phyloP scores from a whole-genome alignment of 2,113 vertebrate species.

The Saimiri boliviensis region DNA sequence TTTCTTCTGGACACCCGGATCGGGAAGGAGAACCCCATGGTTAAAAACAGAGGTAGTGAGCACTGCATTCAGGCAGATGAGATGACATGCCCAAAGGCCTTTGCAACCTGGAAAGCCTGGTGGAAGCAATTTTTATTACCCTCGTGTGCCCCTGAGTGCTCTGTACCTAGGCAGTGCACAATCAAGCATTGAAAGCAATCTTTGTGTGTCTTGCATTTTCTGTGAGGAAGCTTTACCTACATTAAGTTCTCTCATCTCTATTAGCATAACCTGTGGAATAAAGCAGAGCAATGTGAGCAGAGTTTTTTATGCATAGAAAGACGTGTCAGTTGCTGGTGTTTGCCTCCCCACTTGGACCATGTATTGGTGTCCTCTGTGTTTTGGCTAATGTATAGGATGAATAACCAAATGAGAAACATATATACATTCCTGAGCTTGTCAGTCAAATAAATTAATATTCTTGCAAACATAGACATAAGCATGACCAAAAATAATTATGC shows the following conservation, averaged over 20 bases:
- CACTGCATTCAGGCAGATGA: fast-evolving
- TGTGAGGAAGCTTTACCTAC: background rate
- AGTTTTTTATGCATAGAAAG: background rate
- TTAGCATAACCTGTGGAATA: background rate
- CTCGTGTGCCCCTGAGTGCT: too few species aligned
- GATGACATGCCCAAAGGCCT: too few species aligned
- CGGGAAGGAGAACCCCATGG: too few species aligned
- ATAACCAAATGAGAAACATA: background rate
- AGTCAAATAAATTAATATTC: background rate
- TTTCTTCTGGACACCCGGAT: background rate
- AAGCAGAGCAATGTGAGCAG: fast-evolving
- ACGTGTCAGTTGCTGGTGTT: too few species aligned
- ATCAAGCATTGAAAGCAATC: background rate
- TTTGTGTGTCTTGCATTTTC: background rate
- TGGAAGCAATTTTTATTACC: background rate
- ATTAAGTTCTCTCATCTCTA: background rate
- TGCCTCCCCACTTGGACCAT: background rate
- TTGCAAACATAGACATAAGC: background rate
- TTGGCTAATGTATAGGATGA: background rate
- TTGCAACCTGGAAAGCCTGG: too few species aligned
- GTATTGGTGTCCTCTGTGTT: background rate
- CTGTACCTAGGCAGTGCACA: background rate
- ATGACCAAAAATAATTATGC: background rate
- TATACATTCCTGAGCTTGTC: background rate
- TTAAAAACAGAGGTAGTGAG: background rate